These are phyloP conservation scores for Condylura cristata DNA, from an alignment of 2,113 vertebrate species.

Conservation along the genomic window DNA sequence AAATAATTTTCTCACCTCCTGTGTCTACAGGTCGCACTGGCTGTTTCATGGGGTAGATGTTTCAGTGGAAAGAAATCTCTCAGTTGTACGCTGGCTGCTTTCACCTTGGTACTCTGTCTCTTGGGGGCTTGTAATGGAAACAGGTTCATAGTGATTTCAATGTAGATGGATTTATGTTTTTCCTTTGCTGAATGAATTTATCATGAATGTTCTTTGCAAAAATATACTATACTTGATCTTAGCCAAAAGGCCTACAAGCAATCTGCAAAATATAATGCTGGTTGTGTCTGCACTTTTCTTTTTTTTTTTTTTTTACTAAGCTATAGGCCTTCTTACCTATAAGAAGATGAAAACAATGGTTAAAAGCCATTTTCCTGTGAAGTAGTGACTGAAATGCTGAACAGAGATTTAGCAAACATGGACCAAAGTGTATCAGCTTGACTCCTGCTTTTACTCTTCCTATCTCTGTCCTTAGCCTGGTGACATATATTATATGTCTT, in stretches of 20 bases:
- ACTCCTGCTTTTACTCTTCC: neutral
- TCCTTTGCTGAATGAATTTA: conserved; percentile 82
- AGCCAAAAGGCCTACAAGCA: too few species aligned
- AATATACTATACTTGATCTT: neutral
- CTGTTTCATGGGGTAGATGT: neutral
- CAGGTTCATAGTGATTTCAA: conserved; percentile 80
- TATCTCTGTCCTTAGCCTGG: neutral
- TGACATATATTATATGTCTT: neutral
- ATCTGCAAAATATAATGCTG: conserved; percentile 80
- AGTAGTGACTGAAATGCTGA: conserved; percentile 75
- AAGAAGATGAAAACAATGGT: conserved; percentile 81
- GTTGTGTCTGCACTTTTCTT: conserved; percentile 77
- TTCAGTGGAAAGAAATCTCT: conserved; percentile 62
- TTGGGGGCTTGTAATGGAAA: conserved; percentile 81
- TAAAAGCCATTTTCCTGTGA: conserved; percentile 66
- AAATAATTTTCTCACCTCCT: conserved; percentile 55
- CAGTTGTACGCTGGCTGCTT: conserved; percentile 49
- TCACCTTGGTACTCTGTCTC: conserved; percentile 77
- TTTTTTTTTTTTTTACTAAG: too few species aligned
- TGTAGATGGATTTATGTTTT: conserved; percentile 75
- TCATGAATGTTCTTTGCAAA: conserved; percentile 81
- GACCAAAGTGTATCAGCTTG: conserved; percentile 71
- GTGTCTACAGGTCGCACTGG: neutral
- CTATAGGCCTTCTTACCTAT: conserved; percentile 77
- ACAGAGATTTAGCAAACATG: conserved; percentile 76